Evolutionary conservation across 2,113 vertebrate genomes (phyloP), one percentile per base, ranked within the genome.

Genomic region (Piprites chloris): DNA sequence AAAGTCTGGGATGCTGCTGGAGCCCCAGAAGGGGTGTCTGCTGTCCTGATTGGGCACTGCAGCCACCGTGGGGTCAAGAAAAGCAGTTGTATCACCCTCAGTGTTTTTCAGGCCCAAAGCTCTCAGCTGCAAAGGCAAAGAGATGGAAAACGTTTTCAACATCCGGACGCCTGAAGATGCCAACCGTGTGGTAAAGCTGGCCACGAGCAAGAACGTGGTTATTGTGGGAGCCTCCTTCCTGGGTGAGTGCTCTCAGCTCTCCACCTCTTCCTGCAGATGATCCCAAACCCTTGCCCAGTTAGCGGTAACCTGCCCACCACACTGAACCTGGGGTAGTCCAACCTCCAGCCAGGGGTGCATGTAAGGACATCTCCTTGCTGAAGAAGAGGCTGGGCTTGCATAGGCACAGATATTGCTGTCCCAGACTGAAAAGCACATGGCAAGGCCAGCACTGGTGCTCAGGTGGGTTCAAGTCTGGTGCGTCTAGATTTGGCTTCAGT

Each of bases 171-270:
- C 99, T 0, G 99, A 99, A 90, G 99, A 99, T 44, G 99, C 99
- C 37, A 99, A 99, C 96, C 98, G 98, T 14, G 98, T 99, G 26
- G 99, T 98, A 50, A 98, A 98, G 83, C 97, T 99, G 89, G 99
- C 99, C 93, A 98, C 98, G 7, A 99, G 99, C 98, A 99, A 98
- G 95, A 99, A 99, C 0, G 99, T 98, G 1, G 99, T 99, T 32
- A 98, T 99, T 1, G 99, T 99, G 73, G 99, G 99, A 76, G 99
- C 99, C 1, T 99, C 99, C 23, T 99, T 99, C 96, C 97, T 99
- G 47, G 99, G 99, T 99, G 92, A 98, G 98, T 6, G 2, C 50
- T 63, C 61, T 26, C 56, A 6, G 22, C 32, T 50, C 9, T 37
- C 58, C 62, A 8, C 2, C 0, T 41, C 37, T 44, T 69, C 79